Percentiles rank a stretch among this genome's conserved stretches.
Evolutionary conservation across 2,888 invertebrate genomes (phyloP).

Genomic region (Meta bourneti): DNA sequence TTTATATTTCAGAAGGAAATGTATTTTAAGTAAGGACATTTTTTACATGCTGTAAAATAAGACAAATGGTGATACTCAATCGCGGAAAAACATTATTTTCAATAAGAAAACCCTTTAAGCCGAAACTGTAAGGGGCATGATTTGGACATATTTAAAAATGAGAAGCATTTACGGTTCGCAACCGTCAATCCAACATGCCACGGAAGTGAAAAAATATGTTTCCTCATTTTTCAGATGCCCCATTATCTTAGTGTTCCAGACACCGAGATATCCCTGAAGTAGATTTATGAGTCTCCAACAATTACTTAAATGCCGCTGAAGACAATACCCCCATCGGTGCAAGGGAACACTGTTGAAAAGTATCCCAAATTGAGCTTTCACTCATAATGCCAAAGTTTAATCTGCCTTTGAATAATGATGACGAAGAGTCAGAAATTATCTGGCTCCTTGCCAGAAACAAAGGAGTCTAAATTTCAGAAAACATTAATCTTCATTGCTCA

Average conservation of each 20-base stretch:
- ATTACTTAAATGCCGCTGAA: slow-evolving; percentile 63
- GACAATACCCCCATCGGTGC: slow-evolving; percentile 23
- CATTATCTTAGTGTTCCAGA: slow-evolving; percentile 35
- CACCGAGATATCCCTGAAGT: slow-evolving; percentile 42
- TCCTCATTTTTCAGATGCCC: slow-evolving; percentile 9
- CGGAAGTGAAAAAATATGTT: background rate
- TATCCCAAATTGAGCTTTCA: slow-evolving; percentile 64
- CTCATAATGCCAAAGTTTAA: slow-evolving; percentile 65
- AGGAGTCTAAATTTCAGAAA: slow-evolving; percentile 56
- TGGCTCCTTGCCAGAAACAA: slow-evolving; percentile 61
- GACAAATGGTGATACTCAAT: background rate
- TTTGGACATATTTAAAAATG: background rate
- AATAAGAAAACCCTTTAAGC: background rate
- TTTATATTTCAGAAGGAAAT: too few relatives aligned
- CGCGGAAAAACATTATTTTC: background rate
- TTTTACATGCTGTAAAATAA: background rate
- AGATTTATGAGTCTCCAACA: slow-evolving; percentile 58
- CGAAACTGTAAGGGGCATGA: background rate
- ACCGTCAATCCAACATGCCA: background rate
- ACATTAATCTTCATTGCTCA: slow-evolving; percentile 65
- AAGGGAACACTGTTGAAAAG: slow-evolving; percentile 22
- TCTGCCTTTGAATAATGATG: slow-evolving; percentile 65
- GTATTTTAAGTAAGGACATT: too few relatives aligned
- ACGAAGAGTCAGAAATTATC: slow-evolving; percentile 62
- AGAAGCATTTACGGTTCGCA: background rate